Evolutionary conservation across 2,888 invertebrate species (phyloP).

Genomic region (Ennomos fuscantarius): DNA sequence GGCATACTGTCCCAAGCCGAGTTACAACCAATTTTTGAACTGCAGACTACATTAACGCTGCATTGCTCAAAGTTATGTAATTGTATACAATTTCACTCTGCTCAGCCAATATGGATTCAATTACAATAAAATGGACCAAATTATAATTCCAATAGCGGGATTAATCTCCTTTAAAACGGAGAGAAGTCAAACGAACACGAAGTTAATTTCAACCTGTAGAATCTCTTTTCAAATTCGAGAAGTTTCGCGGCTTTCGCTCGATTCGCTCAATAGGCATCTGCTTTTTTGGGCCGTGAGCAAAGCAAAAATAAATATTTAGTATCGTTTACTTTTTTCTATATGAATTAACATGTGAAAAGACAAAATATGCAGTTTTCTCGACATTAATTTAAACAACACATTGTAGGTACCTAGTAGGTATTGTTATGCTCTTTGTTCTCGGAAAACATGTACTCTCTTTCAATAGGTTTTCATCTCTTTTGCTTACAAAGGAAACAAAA

Average conservation of each 20-base stretch:
- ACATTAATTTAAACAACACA: too few relatives aligned
- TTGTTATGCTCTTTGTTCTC: too few relatives aligned
- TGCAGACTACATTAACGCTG: too few relatives aligned
- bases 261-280: slow-evolving; percentile 1
- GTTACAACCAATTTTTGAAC: not conserved
- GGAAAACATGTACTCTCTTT: too few relatives aligned
- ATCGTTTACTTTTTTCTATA: not conserved
- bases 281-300: not conserved
- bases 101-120: not conserved
- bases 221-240: not conserved
- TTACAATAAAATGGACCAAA: not conserved
- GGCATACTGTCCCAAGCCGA: slow-evolving; percentile 7
- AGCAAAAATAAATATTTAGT: not conserved
- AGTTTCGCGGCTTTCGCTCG: not conserved
- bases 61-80: not conserved
- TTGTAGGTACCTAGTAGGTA: too few relatives aligned
- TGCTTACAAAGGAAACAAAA: too few relatives aligned
- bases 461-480: too few relatives aligned
- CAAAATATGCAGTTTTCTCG: too few relatives aligned
- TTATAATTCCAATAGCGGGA: not conserved
- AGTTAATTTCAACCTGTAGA: not conserved
- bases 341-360: not conserved
- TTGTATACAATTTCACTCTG: not conserved
- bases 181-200: not conserved
- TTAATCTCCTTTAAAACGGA: slow-evolving; percentile 2